Conservation (phyloP, 2,888 invertebrate genomes). For the Tetragnatha montana region DNA sequence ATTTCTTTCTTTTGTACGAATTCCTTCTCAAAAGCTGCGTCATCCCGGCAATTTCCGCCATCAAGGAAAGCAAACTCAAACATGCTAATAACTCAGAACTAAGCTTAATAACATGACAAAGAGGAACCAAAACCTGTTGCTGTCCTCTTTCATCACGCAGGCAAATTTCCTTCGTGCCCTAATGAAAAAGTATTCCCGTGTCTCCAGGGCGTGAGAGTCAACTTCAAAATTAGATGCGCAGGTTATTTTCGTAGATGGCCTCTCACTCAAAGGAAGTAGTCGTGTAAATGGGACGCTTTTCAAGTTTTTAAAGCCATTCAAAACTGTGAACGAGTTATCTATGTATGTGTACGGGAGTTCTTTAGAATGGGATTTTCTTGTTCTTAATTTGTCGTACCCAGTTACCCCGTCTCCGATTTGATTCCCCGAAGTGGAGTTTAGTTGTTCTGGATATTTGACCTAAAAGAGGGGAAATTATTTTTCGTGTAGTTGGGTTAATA, state of each 20-base stretch:
- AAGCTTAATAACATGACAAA: too few relatives aligned
- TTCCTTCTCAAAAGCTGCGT: too few relatives aligned
- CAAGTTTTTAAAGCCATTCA: background rate
- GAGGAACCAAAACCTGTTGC: background rate
- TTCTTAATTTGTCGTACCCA: background rate
- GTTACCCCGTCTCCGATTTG: background rate
- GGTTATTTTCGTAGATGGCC: background rate
- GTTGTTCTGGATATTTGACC: background rate
- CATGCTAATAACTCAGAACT: background rate
- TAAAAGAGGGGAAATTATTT: background rate
- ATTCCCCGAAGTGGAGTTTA: background rate
- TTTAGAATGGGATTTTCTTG: background rate
- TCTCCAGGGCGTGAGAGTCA: background rate
- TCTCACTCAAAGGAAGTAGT: background rate
- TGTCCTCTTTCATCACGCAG: background rate
- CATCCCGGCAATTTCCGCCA: too few relatives aligned
- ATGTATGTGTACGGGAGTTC: background rate
- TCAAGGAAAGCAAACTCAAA: background rate
- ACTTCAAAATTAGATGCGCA: background rate
- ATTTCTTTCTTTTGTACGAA: too few relatives aligned
- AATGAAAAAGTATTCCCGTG: background rate
- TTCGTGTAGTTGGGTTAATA: too few relatives aligned
- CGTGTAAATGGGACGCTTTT: background rate
- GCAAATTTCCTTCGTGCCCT: background rate
- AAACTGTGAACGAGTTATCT: background rate